A percentile compares a stretch with the other conserved stretches of the same genome.
phyloP scores from a whole-genome alignment of 2,113 vertebrate genomes.

The Syrrhaptes paradoxus region DNA sequence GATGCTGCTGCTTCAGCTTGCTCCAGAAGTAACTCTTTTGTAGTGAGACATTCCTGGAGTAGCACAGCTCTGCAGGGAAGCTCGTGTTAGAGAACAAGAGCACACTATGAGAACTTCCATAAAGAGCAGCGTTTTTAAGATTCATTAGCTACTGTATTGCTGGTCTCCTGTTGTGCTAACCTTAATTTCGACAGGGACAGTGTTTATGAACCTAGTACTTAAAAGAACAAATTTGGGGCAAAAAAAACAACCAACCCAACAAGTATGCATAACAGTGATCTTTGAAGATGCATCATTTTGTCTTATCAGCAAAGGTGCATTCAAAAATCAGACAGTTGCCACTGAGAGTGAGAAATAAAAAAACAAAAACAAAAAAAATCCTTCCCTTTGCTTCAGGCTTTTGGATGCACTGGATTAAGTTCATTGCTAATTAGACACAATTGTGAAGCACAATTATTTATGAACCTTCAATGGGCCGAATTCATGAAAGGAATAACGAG shows the following conservation, averaged over 20 bases:
- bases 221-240: neutral
- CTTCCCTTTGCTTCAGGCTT: slow-evolving; percentile 48
- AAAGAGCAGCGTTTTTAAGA: neutral
- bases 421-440: slow-evolving; percentile 74
- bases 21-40: neutral
- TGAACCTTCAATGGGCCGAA: slow-evolving; percentile 71
- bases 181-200: neutral
- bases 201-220: neutral
- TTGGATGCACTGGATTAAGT: slow-evolving; percentile 66
- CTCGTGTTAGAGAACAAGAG: neutral
- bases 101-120: neutral
- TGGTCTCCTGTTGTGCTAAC: neutral
- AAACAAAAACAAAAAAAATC: neutral
- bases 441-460: slow-evolving; percentile 68
- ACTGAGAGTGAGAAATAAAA: neutral
- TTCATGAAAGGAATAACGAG: slow-evolving; percentile 71
- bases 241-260: neutral
- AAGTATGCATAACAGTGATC: neutral
- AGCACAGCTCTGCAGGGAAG: neutral
- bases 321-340: neutral
- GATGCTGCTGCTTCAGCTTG: neutral
- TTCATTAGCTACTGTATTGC: neutral
- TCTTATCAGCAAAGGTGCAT: slow-evolving; percentile 5
- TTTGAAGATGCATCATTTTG: neutral
- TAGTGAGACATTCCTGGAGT: neutral